Evolutionary conservation across 35 echinoderm and acorn worm species (phyloP), one percentile per base, ranked within the genome.

Genomic region (Patiria miniata): DNA sequence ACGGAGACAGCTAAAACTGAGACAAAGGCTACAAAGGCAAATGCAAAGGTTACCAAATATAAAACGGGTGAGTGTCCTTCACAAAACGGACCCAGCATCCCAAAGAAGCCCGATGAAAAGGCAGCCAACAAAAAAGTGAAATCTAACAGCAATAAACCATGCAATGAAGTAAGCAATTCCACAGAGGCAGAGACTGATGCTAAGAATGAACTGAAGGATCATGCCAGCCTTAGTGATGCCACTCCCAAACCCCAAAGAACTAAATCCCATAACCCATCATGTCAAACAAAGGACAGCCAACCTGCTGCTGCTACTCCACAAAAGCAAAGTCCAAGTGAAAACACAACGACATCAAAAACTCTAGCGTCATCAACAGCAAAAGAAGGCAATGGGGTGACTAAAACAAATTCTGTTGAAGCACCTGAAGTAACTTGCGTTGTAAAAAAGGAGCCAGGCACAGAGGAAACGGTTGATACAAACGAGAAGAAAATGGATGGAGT

Each of bases 231-330:
- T 73, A 26, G 65, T 34, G 34, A 73, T 73, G 29, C 26, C 14
- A 18, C 65, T 32, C 65, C 65, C 3, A 18, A 73, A 73, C 65
- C 65, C 26, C 65, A 73, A 73, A 73, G 65, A 73, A 73, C 65
- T 73, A 18, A 73, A 73, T 6, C 65, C 0, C 19, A 36, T 32
- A 73, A 30, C 65, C 7, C 14, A 23, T 14, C 65, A 32, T 32
- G 1, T 23, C 30, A 73, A 73, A 73, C 1, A 18, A 73, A 73
- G 26, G 65, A 73, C 26, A 34, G 22, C 65, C 12, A 26, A 32
- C 65, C 65, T 28, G 65, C 65, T 73, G 65, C 26, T 34, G 14
- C 65, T 30, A 12, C 65, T 34, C 65, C 21, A 73, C 65, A 22
- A 34, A 73, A 73, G 65, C 65, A 73, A 36, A 73, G 16, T 10